phyloP scores from a whole-genome alignment of 2,797 vertebrate species.

The Microhierax caerulescens region DNA sequence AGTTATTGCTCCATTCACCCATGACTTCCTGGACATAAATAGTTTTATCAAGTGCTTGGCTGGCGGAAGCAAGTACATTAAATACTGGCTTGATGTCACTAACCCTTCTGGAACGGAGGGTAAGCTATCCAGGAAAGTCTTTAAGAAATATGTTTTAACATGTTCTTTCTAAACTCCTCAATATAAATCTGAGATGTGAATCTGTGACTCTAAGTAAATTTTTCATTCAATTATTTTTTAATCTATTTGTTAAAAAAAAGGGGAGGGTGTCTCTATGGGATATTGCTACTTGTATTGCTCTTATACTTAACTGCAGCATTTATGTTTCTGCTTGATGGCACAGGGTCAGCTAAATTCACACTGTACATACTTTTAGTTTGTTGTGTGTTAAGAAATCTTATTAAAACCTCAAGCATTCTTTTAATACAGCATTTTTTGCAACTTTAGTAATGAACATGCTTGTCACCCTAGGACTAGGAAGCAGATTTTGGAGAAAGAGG shows the following conservation, averaged over 20 bases:
- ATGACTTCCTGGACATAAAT: not conserved
- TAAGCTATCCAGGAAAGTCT: not conserved
- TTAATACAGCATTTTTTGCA: not conserved
- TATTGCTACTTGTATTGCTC: not conserved
- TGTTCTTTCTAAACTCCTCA: not conserved
- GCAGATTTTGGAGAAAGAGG: not conserved
- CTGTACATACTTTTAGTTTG: not conserved
- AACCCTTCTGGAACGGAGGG: not conserved
- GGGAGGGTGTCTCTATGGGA: not conserved
- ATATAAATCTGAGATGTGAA: not conserved
- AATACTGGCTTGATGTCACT: not conserved
- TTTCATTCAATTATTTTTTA: constrained; percentile 1
- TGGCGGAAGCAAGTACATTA: not conserved
- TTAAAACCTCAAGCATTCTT: not conserved
- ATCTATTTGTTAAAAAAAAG: not conserved
- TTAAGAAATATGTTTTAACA: not conserved
- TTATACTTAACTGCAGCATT: not conserved
- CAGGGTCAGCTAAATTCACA: not conserved
- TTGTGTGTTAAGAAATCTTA: not conserved
- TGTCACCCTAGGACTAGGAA: not conserved
- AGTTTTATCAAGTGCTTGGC: not conserved
- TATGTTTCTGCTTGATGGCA: not conserved
- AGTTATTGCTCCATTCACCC: not conserved
- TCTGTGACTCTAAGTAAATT: not conserved
- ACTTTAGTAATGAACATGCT: not conserved